A percentile compares a stretch with the other conserved stretches of the same genome.
Conservation (phyloP, 2,113 vertebrate species). For the Phrynosoma platyrhinos region DNA sequence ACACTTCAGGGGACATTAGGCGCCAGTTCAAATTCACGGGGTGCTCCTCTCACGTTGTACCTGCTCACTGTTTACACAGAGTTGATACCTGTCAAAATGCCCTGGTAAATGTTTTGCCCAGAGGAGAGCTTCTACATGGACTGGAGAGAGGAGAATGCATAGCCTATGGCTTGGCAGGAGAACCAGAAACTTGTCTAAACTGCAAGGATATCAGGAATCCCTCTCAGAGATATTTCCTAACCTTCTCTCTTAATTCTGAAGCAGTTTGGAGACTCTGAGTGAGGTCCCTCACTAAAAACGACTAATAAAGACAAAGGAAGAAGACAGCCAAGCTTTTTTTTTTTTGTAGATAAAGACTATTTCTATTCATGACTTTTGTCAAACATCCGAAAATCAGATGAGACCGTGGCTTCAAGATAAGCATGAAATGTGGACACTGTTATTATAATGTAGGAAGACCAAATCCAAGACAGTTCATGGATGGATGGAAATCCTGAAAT, state of each 20-base stretch:
- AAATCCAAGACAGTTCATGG: not conserved
- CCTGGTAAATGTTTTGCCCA: not conserved
- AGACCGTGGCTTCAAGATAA: not conserved
- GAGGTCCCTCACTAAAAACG: not conserved
- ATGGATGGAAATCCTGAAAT: not conserved
- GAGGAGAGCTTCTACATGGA: conserved; percentile 1
- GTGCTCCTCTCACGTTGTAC: conserved; percentile 1
- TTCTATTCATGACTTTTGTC: not conserved
- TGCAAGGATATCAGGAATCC: not conserved
- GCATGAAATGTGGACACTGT: not conserved
- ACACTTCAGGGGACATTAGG: conserved; percentile 34
- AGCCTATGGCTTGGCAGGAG: not conserved
- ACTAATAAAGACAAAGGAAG: not conserved
- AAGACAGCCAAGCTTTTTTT: not conserved
- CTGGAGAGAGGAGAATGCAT: not conserved
- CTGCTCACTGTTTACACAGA: conserved; percentile 17
- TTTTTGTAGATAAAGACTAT: not conserved
- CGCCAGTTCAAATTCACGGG: conserved; percentile 39
- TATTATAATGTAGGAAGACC: not conserved
- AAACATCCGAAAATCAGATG: not conserved
- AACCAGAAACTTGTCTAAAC: not conserved
- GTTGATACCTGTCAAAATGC: not conserved
- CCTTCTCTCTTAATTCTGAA: not conserved
- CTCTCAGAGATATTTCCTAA: not conserved
- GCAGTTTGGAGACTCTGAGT: not conserved